Evolutionary conservation across 2,113 vertebrate species (phyloP).

Genomic region (Cranoglanis bouderius): DNA sequence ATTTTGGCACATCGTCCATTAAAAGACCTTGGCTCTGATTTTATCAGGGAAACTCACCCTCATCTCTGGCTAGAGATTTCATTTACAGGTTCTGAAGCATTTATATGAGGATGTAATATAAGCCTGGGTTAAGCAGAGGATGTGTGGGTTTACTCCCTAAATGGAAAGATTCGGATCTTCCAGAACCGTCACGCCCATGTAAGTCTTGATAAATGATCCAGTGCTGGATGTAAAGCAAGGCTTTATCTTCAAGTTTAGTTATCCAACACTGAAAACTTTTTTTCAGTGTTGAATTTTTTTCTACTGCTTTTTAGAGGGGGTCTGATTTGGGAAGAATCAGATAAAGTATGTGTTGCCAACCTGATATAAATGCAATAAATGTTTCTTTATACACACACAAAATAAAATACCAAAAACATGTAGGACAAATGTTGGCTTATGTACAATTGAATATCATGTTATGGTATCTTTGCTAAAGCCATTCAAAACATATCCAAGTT

Average conservation of each 20-base stretch:
- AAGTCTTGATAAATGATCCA: slow-evolving; percentile 21
- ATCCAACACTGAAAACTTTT: background rate
- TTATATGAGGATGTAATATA: slow-evolving; percentile 14
- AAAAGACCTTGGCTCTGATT: background rate
- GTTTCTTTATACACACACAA: too few species aligned
- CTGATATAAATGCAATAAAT: background rate
- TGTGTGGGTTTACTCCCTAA: slow-evolving; percentile 25
- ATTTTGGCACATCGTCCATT: background rate
- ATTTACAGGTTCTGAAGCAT: slow-evolving; percentile 17
- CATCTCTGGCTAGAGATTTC: slow-evolving; percentile 10
- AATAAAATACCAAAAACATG: background rate
- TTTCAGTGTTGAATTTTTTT: background rate
- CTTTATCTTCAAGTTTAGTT: background rate
- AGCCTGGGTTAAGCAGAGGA: slow-evolving; percentile 15
- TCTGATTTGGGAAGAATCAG: background rate
- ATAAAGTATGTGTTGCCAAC: background rate
- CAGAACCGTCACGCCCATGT: slow-evolving; percentile 17
- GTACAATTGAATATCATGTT: background rate
- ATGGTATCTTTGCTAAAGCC: background rate
- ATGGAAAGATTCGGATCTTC: slow-evolving; percentile 38
- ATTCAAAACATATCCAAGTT: background rate
- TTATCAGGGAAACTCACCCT: slow-evolving; percentile 1
- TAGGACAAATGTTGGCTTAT: background rate
- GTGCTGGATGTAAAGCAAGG: slow-evolving; percentile 11
- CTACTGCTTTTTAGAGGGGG: background rate